A percentile compares a stretch with the other conserved stretches of the same genome.
Conservation (phyloP, 1,140 invertebrate genomes). For the Lordiphosa stackelbergi region DNA sequence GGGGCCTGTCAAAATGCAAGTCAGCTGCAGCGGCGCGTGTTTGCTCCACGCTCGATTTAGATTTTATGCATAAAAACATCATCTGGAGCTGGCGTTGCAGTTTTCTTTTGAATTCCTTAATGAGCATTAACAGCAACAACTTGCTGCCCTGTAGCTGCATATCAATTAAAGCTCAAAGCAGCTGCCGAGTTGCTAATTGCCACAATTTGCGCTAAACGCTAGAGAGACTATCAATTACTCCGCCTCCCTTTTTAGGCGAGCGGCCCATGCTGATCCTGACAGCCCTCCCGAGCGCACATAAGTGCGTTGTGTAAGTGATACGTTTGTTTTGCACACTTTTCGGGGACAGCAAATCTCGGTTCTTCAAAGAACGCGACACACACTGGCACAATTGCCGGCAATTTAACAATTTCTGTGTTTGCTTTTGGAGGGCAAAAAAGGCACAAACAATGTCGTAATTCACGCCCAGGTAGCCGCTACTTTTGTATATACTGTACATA, state of each 20-base stretch:
- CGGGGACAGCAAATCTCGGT: constrained; percentile 36
- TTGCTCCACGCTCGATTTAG: constrained; percentile 63
- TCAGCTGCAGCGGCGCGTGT: constrained; percentile 68
- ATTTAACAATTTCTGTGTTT: constrained; percentile 68
- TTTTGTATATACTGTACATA: constrained; percentile 12
- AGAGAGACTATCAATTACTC: constrained; percentile 68
- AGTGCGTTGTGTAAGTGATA: constrained; percentile 39
- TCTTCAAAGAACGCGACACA: constrained; percentile 23
- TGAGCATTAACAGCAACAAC: constrained; percentile 75
- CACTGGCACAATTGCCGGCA: constrained; percentile 41
- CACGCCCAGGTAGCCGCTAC: constrained; percentile 62
- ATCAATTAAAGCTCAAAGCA: constrained; percentile 62
- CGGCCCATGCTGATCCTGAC: constrained; percentile 3
- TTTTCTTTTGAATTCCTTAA: constrained; percentile 63
- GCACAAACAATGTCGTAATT: constrained; percentile 70
- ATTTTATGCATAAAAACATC: constrained; percentile 70
- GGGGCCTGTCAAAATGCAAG: constrained; percentile 62
- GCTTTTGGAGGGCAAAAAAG: constrained; percentile 32
- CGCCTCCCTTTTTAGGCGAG: constrained; percentile 5
- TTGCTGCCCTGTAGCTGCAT: constrained; percentile 73
- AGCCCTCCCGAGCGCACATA: not conserved
- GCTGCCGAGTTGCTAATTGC: constrained; percentile 66
- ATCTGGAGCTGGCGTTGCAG: constrained; percentile 34
- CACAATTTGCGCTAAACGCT: constrained; percentile 71
- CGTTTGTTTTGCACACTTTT: constrained; percentile 27